Conservation (phyloP, 2,888 invertebrate species). For the Brenthis daphne region DNA sequence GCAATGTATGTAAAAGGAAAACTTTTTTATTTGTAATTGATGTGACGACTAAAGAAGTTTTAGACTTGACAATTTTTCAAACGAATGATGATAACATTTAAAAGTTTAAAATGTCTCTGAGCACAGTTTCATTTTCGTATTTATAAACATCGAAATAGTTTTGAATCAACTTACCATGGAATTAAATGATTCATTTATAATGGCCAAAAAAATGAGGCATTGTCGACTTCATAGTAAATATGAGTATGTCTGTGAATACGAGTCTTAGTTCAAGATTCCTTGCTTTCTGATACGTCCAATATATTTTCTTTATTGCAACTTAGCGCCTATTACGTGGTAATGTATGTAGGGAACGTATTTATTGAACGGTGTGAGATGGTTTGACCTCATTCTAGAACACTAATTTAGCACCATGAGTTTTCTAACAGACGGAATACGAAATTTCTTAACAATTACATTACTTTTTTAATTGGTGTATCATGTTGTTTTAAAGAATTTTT, state of each 20-base stretch:
- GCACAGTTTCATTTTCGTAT: not conserved
- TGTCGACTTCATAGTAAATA: not conserved
- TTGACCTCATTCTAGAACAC: conserved; percentile 2
- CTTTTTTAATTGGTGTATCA: not conserved
- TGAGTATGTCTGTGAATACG: conserved; percentile 10
- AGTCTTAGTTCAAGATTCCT: conserved; percentile 24
- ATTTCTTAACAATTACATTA: too few relatives aligned
- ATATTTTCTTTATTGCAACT: conserved; percentile 32
- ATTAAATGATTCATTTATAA: not conserved
- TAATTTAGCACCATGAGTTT: too few relatives aligned
- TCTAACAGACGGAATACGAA: too few relatives aligned
- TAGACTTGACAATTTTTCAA: not conserved
- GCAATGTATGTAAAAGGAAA: too few relatives aligned
- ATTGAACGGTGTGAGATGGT: conserved; percentile 11
- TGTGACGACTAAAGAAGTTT: not conserved
- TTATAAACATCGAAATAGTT: not conserved
- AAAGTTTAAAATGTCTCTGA: not conserved
- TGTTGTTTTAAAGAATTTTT: not conserved
- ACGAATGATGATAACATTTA: not conserved
- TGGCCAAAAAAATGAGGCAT: too few relatives aligned
- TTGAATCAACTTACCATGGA: not conserved
- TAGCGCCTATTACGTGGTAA: conserved; percentile 7
- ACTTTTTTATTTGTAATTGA: too few relatives aligned
- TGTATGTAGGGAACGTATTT: conserved; percentile 8
- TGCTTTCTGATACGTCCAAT: conserved; percentile 40